A percentile compares a stretch with the other conserved stretches of the same genome.
These are phyloP conservation scores for Malacosoma neustria DNA, from an alignment of 2,888 invertebrate genomes.

Conservation along the genomic window DNA sequence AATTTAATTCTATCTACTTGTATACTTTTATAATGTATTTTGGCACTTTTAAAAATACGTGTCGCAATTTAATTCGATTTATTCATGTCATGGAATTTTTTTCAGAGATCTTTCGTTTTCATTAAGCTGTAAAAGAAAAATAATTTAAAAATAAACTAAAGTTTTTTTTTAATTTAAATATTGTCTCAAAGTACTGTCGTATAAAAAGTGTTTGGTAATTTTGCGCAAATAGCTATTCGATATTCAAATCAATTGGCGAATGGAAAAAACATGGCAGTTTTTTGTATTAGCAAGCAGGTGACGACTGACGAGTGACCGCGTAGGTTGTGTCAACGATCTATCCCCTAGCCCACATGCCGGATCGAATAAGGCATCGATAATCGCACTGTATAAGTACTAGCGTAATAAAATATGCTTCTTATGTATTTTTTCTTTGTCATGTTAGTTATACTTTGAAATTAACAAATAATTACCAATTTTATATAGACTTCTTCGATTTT, in stretches of 20 bases:
- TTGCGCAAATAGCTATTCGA: background rate
- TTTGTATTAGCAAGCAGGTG: slow-evolving; percentile 59
- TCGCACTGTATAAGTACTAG: slow-evolving; percentile 51
- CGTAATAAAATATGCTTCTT: slow-evolving; percentile 23
- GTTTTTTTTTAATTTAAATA: slow-evolving; percentile 22
- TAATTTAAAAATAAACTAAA: slow-evolving; percentile 8
- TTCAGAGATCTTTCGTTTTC: slow-evolving; percentile 64
- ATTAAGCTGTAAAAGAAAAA: slow-evolving; percentile 51
- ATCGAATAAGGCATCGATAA: slow-evolving; percentile 68
- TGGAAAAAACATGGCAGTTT: slow-evolving; percentile 40
- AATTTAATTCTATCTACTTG: slow-evolving; percentile 56
- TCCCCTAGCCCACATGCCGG: slow-evolving; percentile 69
- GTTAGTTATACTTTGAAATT: too few relatives aligned
- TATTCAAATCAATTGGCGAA: slow-evolving; percentile 36
- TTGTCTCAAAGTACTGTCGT: slow-evolving; percentile 19
- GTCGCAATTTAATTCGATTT: slow-evolving; percentile 30
- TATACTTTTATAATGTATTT: slow-evolving; percentile 33
- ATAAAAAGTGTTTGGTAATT: slow-evolving; percentile 1
- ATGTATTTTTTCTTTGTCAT: too few relatives aligned
- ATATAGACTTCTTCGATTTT: too few relatives aligned
- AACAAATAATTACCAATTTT: too few relatives aligned
- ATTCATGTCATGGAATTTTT: slow-evolving; percentile 65
- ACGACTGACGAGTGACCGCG: slow-evolving; percentile 49
- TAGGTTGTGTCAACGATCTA: slow-evolving; percentile 74
- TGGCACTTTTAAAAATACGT: slow-evolving; percentile 71